These are phyloP conservation scores for Cantharis rufa DNA, from an alignment of 2,888 invertebrate genomes.

Conservation along the genomic window DNA sequence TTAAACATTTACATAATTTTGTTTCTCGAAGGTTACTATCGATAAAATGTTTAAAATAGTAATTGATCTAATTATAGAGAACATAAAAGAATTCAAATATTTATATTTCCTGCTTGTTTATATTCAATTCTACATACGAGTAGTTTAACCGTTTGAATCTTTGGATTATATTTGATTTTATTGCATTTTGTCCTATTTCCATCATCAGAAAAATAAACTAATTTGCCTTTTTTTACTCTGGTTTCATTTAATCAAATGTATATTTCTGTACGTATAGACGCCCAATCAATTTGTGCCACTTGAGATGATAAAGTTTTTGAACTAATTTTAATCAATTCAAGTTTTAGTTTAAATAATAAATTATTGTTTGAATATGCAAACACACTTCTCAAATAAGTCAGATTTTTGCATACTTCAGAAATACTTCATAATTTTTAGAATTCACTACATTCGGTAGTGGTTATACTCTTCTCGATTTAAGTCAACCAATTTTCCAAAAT, in stretches of 20 bases:
- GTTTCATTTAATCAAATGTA: not conserved
- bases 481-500: no score
- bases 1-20: not conserved
- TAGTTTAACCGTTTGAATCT: not conserved
- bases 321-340: no score
- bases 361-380: no score
- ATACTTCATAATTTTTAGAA: no score
- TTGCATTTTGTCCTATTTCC: not conserved
- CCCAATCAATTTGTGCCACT: no score
- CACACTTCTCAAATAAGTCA: no score
- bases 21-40: not conserved
- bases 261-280: no score
- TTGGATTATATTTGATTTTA: not conserved
- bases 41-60: not conserved
- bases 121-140: not conserved
- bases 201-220: not conserved
- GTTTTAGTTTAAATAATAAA: no score
- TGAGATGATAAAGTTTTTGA: no score
- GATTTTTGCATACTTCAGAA: no score
- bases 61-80: not conserved
- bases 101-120: not conserved
- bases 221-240: not conserved
- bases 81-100: not conserved
- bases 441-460: no score
- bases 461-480: no score